Base-by-base conservation (phyloP, 2,888 invertebrate genomes). In the Yponomeuta plumbellus region DNA sequence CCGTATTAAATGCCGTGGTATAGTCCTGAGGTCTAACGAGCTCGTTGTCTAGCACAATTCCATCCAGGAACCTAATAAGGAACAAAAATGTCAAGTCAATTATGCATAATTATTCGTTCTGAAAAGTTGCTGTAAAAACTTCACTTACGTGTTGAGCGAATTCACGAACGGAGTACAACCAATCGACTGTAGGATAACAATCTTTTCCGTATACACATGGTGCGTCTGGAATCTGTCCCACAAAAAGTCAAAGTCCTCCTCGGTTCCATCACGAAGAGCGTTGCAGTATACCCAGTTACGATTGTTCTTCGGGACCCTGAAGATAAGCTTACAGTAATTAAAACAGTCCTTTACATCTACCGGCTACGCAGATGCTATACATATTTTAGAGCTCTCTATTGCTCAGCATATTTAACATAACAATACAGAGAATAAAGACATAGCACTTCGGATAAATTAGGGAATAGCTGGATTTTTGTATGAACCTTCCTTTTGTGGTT, bases 271-370 rank as follows among this genome's bases (percentile, higher is more conserved):
- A n/a, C 93, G 92, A 11, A 97, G 87, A 1, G 93, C 96, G 22
- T 93, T 93, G 77, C 97, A 97, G 83, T 96, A 97, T 0, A 97
- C 95, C 65, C 93, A 92, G 26, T 92, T 83, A 66, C 95, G 94
- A 65, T 94, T 89, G 69, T 91, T 87, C 0, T 76, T 79, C 67
- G 80, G 77, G 0, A 91, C 88, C 20, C 91, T 91, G 67, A 34
- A 72, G 68, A 64, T 22, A 20, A 13, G 11, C 6, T 34, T 8
- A 2, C 26, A 26, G 5, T 26, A 5, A 26, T 26, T 26, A 26
- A 34, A 34, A 8, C 34, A 34, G 6, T 34, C 34, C 34, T 34
- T 34, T 34, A 34, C 6, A 8, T 34, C 3, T 34, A 34, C 1
- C 34, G 10, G 34, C 34, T 8, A 34, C 34, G 6, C 34, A 34